phyloP scores from a whole-genome alignment of 2,797 vertebrate genomes.

The Hydrocynus forskahlii region DNA sequence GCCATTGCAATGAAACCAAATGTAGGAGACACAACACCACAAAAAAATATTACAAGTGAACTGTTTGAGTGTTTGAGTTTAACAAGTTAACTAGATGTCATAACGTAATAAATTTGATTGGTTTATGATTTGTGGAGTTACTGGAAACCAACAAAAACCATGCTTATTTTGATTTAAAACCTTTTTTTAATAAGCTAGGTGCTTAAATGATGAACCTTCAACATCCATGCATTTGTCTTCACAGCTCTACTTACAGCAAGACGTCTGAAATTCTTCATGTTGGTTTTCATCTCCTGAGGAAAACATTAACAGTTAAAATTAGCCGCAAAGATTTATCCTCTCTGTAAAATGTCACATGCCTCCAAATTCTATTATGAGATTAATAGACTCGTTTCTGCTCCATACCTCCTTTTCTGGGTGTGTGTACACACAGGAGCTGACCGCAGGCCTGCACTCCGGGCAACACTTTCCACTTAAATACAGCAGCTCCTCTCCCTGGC shows the following conservation, averaged over 20 bases:
- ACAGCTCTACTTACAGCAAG: conserved; percentile 54
- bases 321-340: not conserved
- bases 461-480: conserved; percentile 88
- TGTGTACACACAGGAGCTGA: conserved; percentile 78
- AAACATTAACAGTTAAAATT: not conserved
- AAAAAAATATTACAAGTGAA: too few relatives aligned
- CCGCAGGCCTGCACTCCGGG: conserved; percentile 83
- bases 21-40: too few relatives aligned
- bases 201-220: not conserved
- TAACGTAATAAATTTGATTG: too few relatives aligned
- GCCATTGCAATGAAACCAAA: too few relatives aligned
- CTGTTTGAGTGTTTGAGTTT: too few relatives aligned
- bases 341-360: not conserved
- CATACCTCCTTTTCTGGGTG: conserved; percentile 75
- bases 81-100: too few relatives aligned
- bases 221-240: not conserved
- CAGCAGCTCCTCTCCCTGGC: conserved; percentile 85
- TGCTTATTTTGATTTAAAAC: too few relatives aligned
- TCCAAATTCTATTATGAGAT: not conserved
- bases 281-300: conserved; percentile 59
- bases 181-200: too few relatives aligned
- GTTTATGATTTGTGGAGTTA: too few relatives aligned
- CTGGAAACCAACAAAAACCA: too few relatives aligned
- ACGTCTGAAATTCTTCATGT: conserved; percentile 60
- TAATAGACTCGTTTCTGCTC: not conserved